Percentiles rank a stretch among this genome's conserved stretches.
Evolutionary conservation across 2,113 vertebrate species (phyloP).

Genomic region (Bubo blakistoni): DNA sequence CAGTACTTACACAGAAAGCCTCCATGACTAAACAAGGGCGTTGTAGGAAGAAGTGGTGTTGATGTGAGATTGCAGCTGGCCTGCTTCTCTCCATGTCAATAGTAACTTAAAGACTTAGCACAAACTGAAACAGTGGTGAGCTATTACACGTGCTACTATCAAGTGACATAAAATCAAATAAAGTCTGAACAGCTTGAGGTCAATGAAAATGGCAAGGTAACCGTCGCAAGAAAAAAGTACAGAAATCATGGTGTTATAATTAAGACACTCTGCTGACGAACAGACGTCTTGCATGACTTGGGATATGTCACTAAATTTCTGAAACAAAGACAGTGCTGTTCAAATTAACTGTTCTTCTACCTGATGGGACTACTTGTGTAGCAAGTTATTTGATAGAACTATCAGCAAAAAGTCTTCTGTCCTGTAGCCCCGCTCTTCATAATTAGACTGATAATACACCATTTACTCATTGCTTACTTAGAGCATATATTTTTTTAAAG

Average conservation of each 20-base stretch:
- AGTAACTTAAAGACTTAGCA: background rate
- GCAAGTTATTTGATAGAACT: background rate
- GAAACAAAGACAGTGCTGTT: background rate
- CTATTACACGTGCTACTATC: background rate
- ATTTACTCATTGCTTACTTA: background rate
- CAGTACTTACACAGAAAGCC: background rate
- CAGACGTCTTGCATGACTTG: accelerated
- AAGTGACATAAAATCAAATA: background rate
- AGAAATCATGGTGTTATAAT: background rate
- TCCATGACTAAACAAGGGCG: background rate
- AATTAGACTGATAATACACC: background rate
- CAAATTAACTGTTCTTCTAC: background rate
- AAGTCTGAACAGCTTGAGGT: background rate
- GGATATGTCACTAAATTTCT: background rate
- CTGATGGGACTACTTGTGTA: background rate
- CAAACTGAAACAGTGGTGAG: background rate
- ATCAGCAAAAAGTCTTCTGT: background rate
- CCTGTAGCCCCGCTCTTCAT: background rate
- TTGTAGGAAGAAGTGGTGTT: background rate
- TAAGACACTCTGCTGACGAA: background rate
- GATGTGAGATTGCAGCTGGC: background rate
- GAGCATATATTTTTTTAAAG: background rate
- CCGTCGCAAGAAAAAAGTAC: accelerated
- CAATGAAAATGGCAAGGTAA: background rate
- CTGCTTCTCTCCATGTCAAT: background rate